Conservation (phyloP, 2,888 invertebrate genomes). For the Melieria picta region DNA sequence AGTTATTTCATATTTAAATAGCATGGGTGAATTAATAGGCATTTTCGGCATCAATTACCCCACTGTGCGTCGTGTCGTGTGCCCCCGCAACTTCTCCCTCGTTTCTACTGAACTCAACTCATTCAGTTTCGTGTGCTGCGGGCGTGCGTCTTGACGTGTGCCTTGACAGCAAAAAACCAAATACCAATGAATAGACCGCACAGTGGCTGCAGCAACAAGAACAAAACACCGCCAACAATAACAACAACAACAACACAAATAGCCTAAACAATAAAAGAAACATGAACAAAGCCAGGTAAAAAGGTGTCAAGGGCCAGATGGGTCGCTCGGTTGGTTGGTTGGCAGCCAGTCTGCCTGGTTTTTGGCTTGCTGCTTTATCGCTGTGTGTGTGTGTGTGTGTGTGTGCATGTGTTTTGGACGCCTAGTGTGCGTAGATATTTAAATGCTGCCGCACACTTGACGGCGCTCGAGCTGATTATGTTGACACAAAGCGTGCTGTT, state of each 20-base stretch:
- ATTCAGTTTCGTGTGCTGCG: no score
- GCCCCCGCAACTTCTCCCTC: no score
- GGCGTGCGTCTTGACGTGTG: no score
- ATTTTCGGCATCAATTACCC: no score
- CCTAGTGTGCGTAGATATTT: conserved; percentile 25
- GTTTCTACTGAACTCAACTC: no score
- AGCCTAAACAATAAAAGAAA: conserved; percentile 31
- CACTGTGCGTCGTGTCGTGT: no score
- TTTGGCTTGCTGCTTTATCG: neutral
- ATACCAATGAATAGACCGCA: no score
- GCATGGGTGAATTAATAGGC: no score
- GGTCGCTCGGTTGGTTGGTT: conserved; percentile 22
- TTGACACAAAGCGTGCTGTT: conserved; percentile 40
- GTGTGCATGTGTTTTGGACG: conserved; percentile 34
- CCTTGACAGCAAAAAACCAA: no score
- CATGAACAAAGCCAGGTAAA: conserved; percentile 51
- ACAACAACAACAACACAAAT: conserved; percentile 43
- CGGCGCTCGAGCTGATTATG: conserved; percentile 39
- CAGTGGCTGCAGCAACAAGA: no score
- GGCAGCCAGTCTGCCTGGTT: neutral
- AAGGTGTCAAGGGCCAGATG: conserved; percentile 44
- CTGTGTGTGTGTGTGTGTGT: neutral
- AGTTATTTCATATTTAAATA: no score
- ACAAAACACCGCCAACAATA: no score
- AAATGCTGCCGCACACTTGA: conserved; percentile 49